phyloP scores from a whole-genome alignment of 2,797 vertebrate species.

The Phataginus tetradactyla region DNA sequence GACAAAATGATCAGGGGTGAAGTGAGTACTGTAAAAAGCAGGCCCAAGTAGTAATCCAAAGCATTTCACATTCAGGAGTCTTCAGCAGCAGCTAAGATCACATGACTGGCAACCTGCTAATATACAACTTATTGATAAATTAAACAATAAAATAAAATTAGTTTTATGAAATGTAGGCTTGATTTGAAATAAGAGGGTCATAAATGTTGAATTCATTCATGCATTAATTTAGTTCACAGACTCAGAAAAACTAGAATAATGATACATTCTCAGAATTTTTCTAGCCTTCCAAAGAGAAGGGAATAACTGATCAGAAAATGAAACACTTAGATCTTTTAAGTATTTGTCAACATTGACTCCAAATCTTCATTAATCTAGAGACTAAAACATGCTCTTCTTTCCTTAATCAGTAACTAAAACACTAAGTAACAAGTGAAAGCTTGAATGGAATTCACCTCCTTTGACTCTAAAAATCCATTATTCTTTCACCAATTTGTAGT shows the following conservation, averaged over 20 bases:
- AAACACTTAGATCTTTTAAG: not conserved
- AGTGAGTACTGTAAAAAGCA: not conserved
- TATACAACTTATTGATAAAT: not conserved
- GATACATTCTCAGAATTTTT: not conserved
- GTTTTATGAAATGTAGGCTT: not conserved
- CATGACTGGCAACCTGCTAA: not conserved
- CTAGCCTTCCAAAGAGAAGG: not conserved
- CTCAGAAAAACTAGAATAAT: not conserved
- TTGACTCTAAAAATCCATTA: not conserved
- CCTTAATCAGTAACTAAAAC: not conserved
- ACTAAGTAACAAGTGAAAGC: not conserved
- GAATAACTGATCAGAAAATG: not conserved
- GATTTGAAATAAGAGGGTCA: not conserved
- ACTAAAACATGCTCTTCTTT: not conserved
- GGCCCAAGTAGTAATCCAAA: not conserved
- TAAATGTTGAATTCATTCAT: not conserved
- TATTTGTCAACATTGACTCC: not conserved
- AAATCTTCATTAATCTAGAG: not conserved
- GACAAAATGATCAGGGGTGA: not conserved
- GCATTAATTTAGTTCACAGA: not conserved
- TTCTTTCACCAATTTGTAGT: not conserved
- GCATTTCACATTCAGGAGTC: not conserved
- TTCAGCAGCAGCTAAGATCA: not conserved
- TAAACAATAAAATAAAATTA: not conserved
- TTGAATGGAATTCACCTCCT: not conserved